A percentile compares a stretch with the other conserved stretches of the same genome.
phyloP scores from a whole-genome alignment of 2,888 invertebrate genomes.

The Eilema caniola region DNA sequence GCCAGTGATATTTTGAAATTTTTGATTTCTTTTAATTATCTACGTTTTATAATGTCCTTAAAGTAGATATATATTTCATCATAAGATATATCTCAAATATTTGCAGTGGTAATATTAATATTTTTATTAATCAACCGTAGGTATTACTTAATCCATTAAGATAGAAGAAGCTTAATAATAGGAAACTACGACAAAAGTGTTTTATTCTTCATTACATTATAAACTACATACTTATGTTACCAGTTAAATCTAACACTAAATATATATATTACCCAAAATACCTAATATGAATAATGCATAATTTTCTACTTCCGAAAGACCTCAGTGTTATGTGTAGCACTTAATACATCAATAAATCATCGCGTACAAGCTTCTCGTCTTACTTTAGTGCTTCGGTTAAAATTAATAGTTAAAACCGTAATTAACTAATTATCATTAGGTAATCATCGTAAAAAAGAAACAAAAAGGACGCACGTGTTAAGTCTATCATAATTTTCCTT shows the following conservation, averaged over 20 bases:
- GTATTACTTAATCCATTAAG: slow-evolving; percentile 86
- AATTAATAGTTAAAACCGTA: slow-evolving; percentile 87
- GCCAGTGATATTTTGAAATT: slow-evolving; percentile 85
- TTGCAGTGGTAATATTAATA: slow-evolving; percentile 87
- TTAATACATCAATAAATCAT: slow-evolving; percentile 81
- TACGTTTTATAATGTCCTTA: slow-evolving; percentile 88
- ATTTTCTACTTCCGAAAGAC: slow-evolving; percentile 83
- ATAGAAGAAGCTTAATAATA: slow-evolving; percentile 88
- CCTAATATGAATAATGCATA: slow-evolving; percentile 87
- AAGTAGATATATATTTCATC: slow-evolving; percentile 88
- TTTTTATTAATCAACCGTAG: slow-evolving; percentile 85
- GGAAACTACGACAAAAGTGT: slow-evolving; percentile 86
- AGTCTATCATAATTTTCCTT: slow-evolving; percentile 87
- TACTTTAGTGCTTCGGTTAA: slow-evolving; percentile 84
- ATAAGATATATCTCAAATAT: slow-evolving; percentile 87
- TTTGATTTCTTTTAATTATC: slow-evolving; percentile 88
- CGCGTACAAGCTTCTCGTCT: slow-evolving; percentile 84
- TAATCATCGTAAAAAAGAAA: slow-evolving; percentile 78
- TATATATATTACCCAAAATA: slow-evolving; percentile 86
- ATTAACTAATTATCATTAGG: slow-evolving; percentile 88
- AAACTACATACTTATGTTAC: slow-evolving; percentile 86
- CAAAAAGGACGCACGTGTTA: slow-evolving; percentile 83
- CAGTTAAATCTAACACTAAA: slow-evolving; percentile 87
- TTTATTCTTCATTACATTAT: slow-evolving; percentile 84
- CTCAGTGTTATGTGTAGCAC: slow-evolving; percentile 83